Percentiles rank a stretch among this genome's conserved stretches.
phyloP scores from a whole-genome alignment of 1,140 invertebrate species.

The Capitella teleta region DNA sequence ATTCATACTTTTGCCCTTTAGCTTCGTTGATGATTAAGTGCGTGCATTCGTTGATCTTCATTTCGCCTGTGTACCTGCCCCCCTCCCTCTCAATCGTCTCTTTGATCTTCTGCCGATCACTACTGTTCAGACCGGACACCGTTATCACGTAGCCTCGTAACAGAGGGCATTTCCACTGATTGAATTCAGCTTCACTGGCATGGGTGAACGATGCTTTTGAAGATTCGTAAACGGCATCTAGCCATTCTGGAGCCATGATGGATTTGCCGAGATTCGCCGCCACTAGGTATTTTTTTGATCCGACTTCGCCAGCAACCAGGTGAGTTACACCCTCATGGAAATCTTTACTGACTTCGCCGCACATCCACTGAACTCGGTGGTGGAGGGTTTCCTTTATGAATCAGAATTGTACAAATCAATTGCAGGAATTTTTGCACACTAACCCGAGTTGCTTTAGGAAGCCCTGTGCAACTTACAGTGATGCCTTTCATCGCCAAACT shows the following conservation, averaged over 20 bases:
- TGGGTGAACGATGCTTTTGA: background rate
- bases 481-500: slow-evolving; percentile 3
- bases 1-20: slow-evolving; percentile 56
- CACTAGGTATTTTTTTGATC: slow-evolving; percentile 46
- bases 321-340: slow-evolving; percentile 67
- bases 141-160: slow-evolving; percentile 70
- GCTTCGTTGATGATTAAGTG: slow-evolving; percentile 47
- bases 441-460: background rate
- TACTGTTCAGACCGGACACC: slow-evolving; percentile 58
- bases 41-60: slow-evolving; percentile 47
- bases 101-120: slow-evolving; percentile 59
- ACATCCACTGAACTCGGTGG: slow-evolving; percentile 67
- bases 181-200: background rate
- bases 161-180: too few species aligned
- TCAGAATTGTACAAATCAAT: slow-evolving; percentile 3
- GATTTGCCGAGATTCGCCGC: slow-evolving; percentile 59
- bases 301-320: slow-evolving; percentile 57
- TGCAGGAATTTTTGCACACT: background rate
- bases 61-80: slow-evolving; percentile 43
- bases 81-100: slow-evolving; percentile 51
- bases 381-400: slow-evolving; percentile 52
- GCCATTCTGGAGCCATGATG: slow-evolving; percentile 67
- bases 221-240: slow-evolving; percentile 45
- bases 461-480: slow-evolving; percentile 6
- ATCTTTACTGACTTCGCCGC: slow-evolving; percentile 59